Evolutionary conservation across 2,113 vertebrate species (phyloP).

Genomic region (Pelvicachromis taeniatus): DNA sequence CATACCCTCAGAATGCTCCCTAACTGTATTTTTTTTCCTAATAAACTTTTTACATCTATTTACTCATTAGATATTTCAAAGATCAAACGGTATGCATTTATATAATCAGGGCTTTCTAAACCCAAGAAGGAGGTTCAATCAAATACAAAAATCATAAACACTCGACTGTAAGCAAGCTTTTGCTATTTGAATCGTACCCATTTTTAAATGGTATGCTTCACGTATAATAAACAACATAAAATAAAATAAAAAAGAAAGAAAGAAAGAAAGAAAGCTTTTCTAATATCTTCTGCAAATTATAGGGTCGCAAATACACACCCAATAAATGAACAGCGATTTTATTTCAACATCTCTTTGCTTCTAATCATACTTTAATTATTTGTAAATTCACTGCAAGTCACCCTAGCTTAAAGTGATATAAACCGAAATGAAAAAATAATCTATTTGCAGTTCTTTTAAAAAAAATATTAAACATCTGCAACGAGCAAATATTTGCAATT

Average conservation of each 20-base stretch:
- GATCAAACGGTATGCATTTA: not conserved
- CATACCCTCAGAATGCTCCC: not conserved
- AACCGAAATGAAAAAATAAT: not conserved
- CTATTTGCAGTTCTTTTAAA: not conserved
- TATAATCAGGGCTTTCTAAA: not conserved
- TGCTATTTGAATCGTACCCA: not conserved
- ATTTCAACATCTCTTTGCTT: not conserved
- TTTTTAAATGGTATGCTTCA: not conserved
- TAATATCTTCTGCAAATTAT: not conserved
- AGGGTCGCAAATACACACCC: not conserved
- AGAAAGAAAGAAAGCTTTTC: no score
- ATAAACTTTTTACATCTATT: not conserved
- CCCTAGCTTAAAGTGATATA: not conserved
- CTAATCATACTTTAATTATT: not conserved
- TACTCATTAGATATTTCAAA: not conserved
- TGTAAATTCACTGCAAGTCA: not conserved
- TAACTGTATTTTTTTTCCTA: not conserved
- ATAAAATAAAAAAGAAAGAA: accelerated
- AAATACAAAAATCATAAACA: not conserved
- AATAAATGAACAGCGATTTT: not conserved
- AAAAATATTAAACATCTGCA: not conserved
- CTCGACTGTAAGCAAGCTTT: not conserved
- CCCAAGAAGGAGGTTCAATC: not conserved
- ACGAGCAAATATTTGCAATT: not conserved
- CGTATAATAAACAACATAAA: not conserved